phyloP scores from a whole-genome alignment of 1,140 invertebrate genomes.

The Thaumatotibia leucotreta region DNA sequence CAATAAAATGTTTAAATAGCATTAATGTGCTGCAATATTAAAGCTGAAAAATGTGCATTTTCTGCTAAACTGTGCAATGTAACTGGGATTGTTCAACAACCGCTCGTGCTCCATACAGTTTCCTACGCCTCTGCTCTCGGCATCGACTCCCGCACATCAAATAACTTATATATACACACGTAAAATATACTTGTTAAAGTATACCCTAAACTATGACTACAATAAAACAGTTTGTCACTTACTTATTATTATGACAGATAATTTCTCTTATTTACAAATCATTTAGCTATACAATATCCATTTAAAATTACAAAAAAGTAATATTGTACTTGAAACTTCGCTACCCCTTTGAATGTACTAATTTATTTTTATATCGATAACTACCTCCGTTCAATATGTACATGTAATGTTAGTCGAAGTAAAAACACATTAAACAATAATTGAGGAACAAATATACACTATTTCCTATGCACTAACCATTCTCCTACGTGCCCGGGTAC shows the following conservation, averaged over 20 bases:
- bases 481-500: slow-evolving; percentile 32
- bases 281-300: slow-evolving; percentile 66
- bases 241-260: slow-evolving; percentile 74
- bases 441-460: slow-evolving; percentile 69
- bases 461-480: slow-evolving; percentile 65
- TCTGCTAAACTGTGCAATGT: slow-evolving; percentile 41
- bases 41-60: slow-evolving; percentile 71
- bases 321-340: slow-evolving; percentile 71
- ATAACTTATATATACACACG: slow-evolving; percentile 53
- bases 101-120: slow-evolving; percentile 6
- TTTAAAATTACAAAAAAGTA: slow-evolving; percentile 68
- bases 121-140: slow-evolving; percentile 18
- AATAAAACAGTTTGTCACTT: slow-evolving; percentile 73
- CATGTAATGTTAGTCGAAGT: slow-evolving; percentile 65
- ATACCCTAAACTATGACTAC: slow-evolving; percentile 71
- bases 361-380: slow-evolving; percentile 42
- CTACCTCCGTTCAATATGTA: slow-evolving; percentile 49
- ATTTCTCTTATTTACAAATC: slow-evolving; percentile 73
- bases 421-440: slow-evolving; percentile 56
- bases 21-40: slow-evolving; percentile 64
- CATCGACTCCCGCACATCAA: slow-evolving; percentile 39
- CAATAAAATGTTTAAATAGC: slow-evolving; percentile 34
- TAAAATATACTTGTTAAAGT: slow-evolving; percentile 56
- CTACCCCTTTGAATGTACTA: slow-evolving; percentile 68
- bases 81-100: slow-evolving; percentile 29